Base-by-base conservation (phyloP, 2,888 invertebrate species). In the Callimorpha dominula region DNA sequence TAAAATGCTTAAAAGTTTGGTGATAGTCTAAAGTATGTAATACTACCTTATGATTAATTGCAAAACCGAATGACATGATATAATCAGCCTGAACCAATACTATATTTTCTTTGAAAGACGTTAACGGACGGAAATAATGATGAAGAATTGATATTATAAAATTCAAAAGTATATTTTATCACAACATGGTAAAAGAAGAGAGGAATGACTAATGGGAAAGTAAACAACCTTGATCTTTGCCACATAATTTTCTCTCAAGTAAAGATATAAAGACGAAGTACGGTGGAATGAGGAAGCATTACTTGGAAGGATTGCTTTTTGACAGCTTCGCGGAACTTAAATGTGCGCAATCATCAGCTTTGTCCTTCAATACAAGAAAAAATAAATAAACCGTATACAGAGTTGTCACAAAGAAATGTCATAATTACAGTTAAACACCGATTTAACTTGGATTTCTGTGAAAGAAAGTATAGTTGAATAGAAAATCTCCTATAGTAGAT, bases 271-370 rank as follows among this genome's bases (percentile, higher is more conserved):
- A 17, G 42, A 46, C 43, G 43, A 43, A 57, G 20, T 64, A 20
- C n/a, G 57, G 42, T 17, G 43, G 73, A 75, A 83, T 75, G 83
- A 81, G 83, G 83, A 83, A 82, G 73, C 17, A 68, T 20, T 31
- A 40, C 46, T 43, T 46, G 42, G 79, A 74, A 57, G 40, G 40
- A 84, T 76, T 78, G 70, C 70, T 72, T 76, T 73, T 70, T 74
- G 72, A 77, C 74, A 76, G 68, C 70, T 74, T 76, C 72, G 52
- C 54, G 71, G 72, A 76, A 74, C 74, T 78, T 74, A 65, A 71
- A 72, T 65, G 72, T 67, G 50, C 43, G 20, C 20, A 60, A 9
- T 50, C 42, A 50, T 62, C 11, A 71, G 42, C 40, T 31, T 49
- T 66, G 60, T 49, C 4, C 4, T 57, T 49, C 11, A 12, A 42